These are phyloP conservation scores for Picus viridis DNA, from an alignment of 2,797 vertebrate species.

Conservation along the genomic window DNA sequence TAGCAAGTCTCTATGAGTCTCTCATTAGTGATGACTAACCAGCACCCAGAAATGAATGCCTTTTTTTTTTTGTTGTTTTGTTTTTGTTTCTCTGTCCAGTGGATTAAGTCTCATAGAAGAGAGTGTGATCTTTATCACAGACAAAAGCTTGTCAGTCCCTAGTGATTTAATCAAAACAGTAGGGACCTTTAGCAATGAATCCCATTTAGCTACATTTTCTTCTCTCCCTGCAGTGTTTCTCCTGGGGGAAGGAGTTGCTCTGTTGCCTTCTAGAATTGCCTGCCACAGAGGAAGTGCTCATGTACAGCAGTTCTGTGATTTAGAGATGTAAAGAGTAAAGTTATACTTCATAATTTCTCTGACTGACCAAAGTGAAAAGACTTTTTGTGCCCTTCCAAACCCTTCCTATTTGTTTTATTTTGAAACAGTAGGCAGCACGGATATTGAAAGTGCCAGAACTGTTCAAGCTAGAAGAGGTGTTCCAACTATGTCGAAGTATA, in stretches of 20 bases:
- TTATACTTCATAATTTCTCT: neutral
- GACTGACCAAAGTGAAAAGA: neutral
- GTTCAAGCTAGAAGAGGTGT: neutral
- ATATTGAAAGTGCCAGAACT: neutral
- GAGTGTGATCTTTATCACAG: neutral
- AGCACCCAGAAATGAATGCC: neutral
- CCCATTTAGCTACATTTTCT: conserved; percentile 16
- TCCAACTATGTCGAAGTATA: neutral
- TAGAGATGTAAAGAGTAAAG: neutral
- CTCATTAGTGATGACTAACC: neutral
- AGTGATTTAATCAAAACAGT: conserved; percentile 27
- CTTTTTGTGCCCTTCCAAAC: neutral
- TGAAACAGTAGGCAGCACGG: neutral
- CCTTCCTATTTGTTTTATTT: conserved; percentile 27
- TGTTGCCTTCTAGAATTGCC: neutral
- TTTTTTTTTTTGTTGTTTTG: neutral
- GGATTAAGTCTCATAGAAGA: neutral
- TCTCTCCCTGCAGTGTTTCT: conserved; percentile 16
- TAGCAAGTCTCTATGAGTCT: neutral
- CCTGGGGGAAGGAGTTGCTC: neutral
- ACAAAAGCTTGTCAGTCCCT: neutral
- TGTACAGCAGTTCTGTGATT: neutral
- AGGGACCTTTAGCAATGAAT: conserved; percentile 5
- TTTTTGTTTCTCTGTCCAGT: neutral
- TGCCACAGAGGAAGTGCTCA: conserved; percentile 5